These are phyloP conservation scores for Archilochus colubris DNA, from an alignment of 2,113 vertebrate genomes.

Conservation along the genomic window DNA sequence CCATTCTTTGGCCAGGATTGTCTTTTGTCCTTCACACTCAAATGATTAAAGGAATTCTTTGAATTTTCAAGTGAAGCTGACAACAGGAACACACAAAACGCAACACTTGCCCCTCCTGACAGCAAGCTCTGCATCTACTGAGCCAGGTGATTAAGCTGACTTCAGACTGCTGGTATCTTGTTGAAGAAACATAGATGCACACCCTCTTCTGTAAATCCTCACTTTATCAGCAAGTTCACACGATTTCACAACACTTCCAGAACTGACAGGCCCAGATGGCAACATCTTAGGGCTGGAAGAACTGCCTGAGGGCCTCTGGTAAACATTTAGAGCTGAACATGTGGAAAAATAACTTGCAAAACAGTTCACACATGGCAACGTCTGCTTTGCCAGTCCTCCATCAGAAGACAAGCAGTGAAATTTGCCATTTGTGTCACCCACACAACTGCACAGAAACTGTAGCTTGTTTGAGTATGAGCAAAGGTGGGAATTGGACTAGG, in stretches of 20 bases:
- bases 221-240: conserved; percentile 16
- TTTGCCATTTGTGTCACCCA: conserved; percentile 26
- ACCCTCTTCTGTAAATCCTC: conserved; percentile 36
- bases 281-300: conserved; percentile 49
- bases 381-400: not conserved
- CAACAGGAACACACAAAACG: not conserved
- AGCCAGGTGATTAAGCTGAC: not conserved
- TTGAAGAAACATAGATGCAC: conserved; percentile 37
- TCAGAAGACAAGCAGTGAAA: not conserved
- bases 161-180: not conserved
- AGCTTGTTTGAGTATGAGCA: not conserved
- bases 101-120: not conserved
- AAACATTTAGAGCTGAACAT: conserved; percentile 48
- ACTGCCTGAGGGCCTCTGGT: conserved; percentile 46
- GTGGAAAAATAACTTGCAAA: conserved; percentile 48
- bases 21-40: not conserved
- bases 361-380: not conserved
- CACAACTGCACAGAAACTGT: not conserved
- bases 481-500: not conserved
- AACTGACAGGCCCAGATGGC: conserved; percentile 59
- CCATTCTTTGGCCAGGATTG: not conserved
- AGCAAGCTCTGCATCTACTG: not conserved
- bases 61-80: not conserved
- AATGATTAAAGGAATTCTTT: conserved; percentile 12
- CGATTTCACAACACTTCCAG: conserved; percentile 33